phyloP scores from a whole-genome alignment of 2,113 vertebrate genomes.

The Spilogale gracilis region DNA sequence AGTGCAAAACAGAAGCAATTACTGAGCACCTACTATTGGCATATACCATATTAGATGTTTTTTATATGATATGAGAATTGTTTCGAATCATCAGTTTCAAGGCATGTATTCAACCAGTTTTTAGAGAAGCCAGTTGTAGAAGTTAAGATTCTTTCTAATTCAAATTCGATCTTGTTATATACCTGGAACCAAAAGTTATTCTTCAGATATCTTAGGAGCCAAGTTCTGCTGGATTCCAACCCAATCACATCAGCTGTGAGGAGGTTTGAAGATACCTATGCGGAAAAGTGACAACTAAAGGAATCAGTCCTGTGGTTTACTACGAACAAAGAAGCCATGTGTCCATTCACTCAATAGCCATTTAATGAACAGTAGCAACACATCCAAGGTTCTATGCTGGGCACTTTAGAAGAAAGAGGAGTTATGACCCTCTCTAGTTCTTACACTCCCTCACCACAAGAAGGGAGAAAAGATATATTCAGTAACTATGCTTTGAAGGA shows the following conservation, averaged over 20 bases:
- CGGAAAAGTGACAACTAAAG: neutral
- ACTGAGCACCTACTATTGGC: neutral
- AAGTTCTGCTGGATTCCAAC: neutral
- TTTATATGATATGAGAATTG: neutral
- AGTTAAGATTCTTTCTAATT: neutral
- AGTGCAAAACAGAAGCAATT: neutral
- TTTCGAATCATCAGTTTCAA: neutral
- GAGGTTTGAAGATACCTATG: neutral
- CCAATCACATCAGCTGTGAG: neutral
- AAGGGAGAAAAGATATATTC: neutral
- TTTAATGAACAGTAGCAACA: neutral
- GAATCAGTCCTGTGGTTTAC: neutral
- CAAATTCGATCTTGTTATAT: neutral
- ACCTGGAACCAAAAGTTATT: slow-evolving; percentile 21
- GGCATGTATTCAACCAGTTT: neutral
- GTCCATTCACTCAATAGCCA: neutral
- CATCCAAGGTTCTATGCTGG: neutral
- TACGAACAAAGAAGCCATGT: neutral
- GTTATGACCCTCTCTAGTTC: neutral
- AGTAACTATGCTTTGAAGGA: neutral
- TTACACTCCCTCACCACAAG: neutral
- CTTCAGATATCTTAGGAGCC: neutral
- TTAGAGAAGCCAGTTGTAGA: neutral
- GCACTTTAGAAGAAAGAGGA: neutral
- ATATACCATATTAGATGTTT: neutral